These are phyloP conservation scores for Cisticola juncidis DNA, from an alignment of 2,113 vertebrate genomes.

Conservation along the genomic window DNA sequence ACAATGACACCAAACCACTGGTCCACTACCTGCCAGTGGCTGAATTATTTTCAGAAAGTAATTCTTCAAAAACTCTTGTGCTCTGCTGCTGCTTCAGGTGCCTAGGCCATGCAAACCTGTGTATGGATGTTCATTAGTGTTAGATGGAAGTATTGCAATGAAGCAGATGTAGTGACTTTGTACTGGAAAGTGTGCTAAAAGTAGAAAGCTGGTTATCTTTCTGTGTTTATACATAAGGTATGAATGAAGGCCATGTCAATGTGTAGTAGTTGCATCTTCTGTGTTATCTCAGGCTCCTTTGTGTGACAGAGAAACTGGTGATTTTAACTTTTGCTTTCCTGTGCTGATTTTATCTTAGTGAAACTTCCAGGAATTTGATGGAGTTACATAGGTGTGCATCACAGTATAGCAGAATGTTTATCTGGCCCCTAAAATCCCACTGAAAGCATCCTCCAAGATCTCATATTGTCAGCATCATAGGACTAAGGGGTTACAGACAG, in stretches of 20 bases:
- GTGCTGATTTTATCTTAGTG: not conserved
- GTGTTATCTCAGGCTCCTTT: not conserved
- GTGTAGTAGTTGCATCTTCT: not conserved
- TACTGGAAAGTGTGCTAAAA: not conserved
- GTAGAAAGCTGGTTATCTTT: not conserved
- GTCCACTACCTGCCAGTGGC: not conserved
- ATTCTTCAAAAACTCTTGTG: not conserved
- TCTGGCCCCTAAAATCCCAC: not conserved
- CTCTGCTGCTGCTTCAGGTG: not conserved
- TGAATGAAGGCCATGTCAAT: not conserved
- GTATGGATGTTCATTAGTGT: fast-evolving
- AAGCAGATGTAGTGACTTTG: not conserved
- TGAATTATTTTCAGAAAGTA: not conserved
- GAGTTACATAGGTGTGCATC: not conserved
- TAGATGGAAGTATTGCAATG: not conserved
- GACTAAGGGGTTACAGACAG: not conserved
- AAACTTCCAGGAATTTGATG: not conserved
- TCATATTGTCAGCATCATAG: not conserved
- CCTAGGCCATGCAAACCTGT: fast-evolving
- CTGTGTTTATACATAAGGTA: not conserved
- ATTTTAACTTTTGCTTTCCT: not conserved
- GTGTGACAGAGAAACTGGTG: not conserved
- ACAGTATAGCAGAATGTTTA: not conserved
- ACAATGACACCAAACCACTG: not conserved
- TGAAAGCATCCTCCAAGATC: not conserved